Evolutionary conservation across 2,113 vertebrate genomes (phyloP).

Genomic region (Odontesthes bonariensis): DNA sequence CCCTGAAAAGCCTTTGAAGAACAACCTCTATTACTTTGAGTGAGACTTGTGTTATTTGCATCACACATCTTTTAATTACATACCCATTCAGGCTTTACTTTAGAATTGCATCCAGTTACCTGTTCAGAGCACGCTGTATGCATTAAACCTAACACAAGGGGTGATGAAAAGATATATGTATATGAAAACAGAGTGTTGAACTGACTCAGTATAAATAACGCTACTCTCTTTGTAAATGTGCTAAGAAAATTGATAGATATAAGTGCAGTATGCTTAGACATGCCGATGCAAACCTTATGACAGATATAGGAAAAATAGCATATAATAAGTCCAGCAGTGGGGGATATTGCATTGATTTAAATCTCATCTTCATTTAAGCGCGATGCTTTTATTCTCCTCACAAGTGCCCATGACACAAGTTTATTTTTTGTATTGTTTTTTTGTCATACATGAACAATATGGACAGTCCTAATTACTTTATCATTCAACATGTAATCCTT

Average conservation of each 20-base stretch:
- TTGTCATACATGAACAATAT: background rate
- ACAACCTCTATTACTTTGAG: conserved; percentile 12
- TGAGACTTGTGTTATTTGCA: conserved; percentile 37
- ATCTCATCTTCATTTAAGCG: background rate
- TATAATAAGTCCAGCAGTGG: background rate
- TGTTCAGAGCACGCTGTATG: conserved; percentile 4
- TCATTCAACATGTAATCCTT: background rate
- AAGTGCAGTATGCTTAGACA: background rate
- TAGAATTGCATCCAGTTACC: conserved; percentile 2
- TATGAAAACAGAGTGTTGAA: conserved; percentile 2
- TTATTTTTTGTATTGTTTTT: background rate
- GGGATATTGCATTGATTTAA: conserved; percentile 1
- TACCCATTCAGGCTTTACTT: background rate
- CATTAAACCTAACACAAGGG: background rate
- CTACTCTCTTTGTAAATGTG: background rate
- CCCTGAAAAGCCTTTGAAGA: conserved; percentile 42
- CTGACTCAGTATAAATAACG: background rate
- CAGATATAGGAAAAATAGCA: background rate
- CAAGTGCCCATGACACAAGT: background rate
- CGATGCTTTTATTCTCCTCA: rapidly evolving
- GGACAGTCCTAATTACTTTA: background rate
- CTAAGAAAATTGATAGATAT: conserved; percentile 1
- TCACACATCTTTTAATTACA: conserved; percentile 29
- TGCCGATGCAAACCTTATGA: conserved; percentile 6
- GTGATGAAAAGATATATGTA: background rate